phyloP scores from a whole-genome alignment of 2,888 invertebrate genomes.

The Clivina fossor region DNA sequence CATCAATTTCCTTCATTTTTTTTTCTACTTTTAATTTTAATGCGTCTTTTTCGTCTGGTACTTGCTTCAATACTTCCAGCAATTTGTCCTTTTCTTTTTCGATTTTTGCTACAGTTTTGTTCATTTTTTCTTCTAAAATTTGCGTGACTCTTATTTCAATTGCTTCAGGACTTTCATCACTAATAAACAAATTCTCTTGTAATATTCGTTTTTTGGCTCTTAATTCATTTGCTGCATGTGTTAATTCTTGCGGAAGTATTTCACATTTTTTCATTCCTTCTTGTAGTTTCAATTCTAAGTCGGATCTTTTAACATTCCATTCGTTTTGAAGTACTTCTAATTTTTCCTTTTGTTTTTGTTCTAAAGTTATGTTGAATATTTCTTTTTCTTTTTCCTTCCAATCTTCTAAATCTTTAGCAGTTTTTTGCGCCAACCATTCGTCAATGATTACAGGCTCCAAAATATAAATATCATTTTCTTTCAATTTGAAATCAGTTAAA shows the following conservation, averaged over 20 bases:
- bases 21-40: constrained; percentile 40
- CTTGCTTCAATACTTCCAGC: constrained; percentile 46
- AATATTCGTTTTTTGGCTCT: neutral
- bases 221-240: constrained; percentile 55
- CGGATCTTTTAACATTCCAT: constrained; percentile 33
- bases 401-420: constrained; percentile 68
- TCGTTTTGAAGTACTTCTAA: constrained; percentile 34
- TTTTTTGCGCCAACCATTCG: constrained; percentile 54
- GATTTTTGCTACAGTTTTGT: constrained; percentile 41
- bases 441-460: constrained; percentile 47
- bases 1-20: constrained; percentile 50
- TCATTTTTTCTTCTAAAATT: constrained; percentile 14
- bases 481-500: no score
- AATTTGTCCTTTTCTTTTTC: constrained; percentile 45
- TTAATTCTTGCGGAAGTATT: constrained; percentile 60
- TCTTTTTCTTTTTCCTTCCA: constrained; percentile 73
- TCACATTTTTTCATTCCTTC: constrained; percentile 62
- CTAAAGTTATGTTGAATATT: constrained; percentile 62
- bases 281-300: constrained; percentile 47
- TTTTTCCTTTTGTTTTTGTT: constrained; percentile 39
- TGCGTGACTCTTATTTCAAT: constrained; percentile 7
- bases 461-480: constrained; percentile 31
- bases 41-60: constrained; percentile 24
- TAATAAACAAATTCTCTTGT: neutral
- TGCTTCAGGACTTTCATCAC: neutral